Conservation (phyloP, 2,797 vertebrate species). For the Sparidentex hasta region DNA sequence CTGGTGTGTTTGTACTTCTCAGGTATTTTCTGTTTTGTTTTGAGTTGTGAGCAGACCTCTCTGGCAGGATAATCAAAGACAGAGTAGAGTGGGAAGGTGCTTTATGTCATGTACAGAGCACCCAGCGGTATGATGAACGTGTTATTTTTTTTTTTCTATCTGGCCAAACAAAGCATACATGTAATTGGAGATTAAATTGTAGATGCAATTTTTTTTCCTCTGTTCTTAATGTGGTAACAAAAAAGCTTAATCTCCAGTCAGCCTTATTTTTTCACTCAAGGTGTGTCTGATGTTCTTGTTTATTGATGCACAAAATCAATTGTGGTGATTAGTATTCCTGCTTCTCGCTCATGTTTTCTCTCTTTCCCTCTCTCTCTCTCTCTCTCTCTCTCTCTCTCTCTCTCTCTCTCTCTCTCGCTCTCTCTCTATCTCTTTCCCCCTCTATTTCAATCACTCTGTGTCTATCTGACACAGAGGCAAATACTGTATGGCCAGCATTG, state of each 20-base stretch:
- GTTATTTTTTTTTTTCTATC: neutral
- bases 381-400: neutral
- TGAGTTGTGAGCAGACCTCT: neutral
- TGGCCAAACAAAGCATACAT: neutral
- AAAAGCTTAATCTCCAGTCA: slow-evolving; percentile 14
- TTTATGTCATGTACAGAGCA: neutral
- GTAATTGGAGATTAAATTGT: neutral
- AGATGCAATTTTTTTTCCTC: neutral
- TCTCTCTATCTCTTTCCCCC: no score
- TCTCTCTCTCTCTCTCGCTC: neutral
- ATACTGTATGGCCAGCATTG: neutral
- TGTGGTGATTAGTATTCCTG: slow-evolving; percentile 48
- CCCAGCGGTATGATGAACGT: neutral
- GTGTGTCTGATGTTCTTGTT: slow-evolving; percentile 49
- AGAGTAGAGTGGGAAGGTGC: neutral
- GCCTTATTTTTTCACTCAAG: slow-evolving; percentile 31
- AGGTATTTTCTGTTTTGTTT: neutral
- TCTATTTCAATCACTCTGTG: neutral
- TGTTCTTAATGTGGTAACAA: slow-evolving; percentile 15
- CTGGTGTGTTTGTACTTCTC: neutral
- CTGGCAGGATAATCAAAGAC: slow-evolving; percentile 12
- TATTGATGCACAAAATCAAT: slow-evolving; percentile 63
- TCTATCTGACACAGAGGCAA: slow-evolving; percentile 3
- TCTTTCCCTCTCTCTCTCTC: no score
- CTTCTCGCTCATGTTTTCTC: neutral